Conservation (phyloP, 2,797 vertebrate genomes). For the Ctenosaura bakeri region DNA sequence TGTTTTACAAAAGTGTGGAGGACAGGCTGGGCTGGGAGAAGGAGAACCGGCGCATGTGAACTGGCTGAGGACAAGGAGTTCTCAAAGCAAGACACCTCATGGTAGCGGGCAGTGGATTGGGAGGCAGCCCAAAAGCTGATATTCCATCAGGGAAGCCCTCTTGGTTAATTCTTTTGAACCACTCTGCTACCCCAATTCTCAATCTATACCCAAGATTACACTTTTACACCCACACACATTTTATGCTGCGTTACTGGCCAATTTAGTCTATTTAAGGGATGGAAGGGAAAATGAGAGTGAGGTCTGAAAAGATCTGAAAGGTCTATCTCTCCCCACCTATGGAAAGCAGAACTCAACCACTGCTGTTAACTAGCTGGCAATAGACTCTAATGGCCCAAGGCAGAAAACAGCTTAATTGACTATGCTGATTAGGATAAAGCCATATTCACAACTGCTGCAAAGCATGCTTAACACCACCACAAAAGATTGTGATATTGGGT, state of each 20-base stretch:
- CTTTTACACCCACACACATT: not conserved
- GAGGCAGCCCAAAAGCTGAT: not conserved
- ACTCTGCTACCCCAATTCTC: not conserved
- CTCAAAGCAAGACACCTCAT: not conserved
- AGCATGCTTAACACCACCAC: not conserved
- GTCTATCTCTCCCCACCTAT: not conserved
- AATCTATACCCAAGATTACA: not conserved
- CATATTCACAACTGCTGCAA: not conserved
- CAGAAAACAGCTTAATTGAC: constrained; percentile 7
- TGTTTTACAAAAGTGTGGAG: not conserved
- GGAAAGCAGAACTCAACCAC: constrained; percentile 12
- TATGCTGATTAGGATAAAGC: constrained; percentile 30
- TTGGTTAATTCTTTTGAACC: not conserved
- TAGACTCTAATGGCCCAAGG: not conserved
- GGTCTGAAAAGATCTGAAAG: not conserved
- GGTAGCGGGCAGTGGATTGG: not conserved
- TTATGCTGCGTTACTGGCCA: not conserved
- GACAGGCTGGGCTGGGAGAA: not conserved
- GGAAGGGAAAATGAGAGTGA: not conserved
- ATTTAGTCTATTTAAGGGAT: not conserved
- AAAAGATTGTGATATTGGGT: not conserved
- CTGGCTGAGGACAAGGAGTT: not conserved
- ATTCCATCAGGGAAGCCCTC: not conserved
- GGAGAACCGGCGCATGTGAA: too few relatives aligned
- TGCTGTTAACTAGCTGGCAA: not conserved